A percentile compares a stretch with the other conserved stretches of the same genome.
Conservation (phyloP, 2,113 vertebrate genomes). For the Dendrocopos noguchii region DNA sequence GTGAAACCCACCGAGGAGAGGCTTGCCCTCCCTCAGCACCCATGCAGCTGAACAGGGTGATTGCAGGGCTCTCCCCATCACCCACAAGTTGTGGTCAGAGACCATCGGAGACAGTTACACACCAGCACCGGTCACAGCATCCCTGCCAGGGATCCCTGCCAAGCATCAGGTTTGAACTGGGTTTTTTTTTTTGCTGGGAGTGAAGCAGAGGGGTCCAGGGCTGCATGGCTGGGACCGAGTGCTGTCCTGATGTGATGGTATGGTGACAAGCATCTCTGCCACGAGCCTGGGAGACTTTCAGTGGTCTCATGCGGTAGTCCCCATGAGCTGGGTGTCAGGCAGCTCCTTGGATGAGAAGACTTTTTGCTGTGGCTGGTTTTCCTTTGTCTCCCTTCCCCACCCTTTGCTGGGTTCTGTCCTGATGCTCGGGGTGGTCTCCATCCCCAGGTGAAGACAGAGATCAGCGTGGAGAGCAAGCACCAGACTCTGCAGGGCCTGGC, state of each 20-base stretch:
- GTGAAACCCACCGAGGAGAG: not conserved
- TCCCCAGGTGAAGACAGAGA: constrained; percentile 91
- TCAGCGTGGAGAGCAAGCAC: constrained; percentile 93
- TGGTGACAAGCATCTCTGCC: not conserved
- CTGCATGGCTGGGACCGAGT: not conserved
- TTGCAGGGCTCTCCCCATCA: not conserved
- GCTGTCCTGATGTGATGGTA: not conserved
- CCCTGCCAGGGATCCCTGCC: not conserved
- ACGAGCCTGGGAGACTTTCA: not conserved
- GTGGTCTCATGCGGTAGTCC: not conserved
- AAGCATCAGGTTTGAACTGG: not conserved
- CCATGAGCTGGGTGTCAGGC: not conserved
- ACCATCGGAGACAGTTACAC: accelerated
- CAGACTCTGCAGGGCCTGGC: constrained; percentile 93
- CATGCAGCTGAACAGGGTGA: not conserved
- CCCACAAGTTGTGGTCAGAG: accelerated
- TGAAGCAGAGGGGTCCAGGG: not conserved
- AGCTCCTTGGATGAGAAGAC: not conserved
- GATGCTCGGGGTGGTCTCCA: not conserved
- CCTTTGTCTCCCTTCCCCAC: not conserved
- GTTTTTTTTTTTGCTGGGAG: not conserved
- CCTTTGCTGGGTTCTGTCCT: not conserved
- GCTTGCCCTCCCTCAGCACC: not conserved
- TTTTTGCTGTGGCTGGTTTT: not conserved
- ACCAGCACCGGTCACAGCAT: not conserved